A percentile compares a stretch with the other conserved stretches of the same genome.
Evolutionary conservation across 2,797 vertebrate genomes (phyloP).

Genomic region (Nannoperca australis): DNA sequence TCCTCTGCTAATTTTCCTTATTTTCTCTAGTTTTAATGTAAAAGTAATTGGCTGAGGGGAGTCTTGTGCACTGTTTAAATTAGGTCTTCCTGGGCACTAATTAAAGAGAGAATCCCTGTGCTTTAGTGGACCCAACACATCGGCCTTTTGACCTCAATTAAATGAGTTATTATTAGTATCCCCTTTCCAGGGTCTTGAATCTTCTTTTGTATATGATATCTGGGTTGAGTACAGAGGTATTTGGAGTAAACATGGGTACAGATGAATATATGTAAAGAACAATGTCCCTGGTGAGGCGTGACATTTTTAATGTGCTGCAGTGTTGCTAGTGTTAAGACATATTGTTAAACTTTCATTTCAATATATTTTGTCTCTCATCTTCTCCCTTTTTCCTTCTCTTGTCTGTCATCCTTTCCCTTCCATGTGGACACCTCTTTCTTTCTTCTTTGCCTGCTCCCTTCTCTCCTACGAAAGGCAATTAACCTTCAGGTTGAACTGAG

Average conservation of each 20-base stretch:
- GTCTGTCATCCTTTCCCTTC: conserved; percentile 32
- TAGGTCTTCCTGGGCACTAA: conserved; percentile 87
- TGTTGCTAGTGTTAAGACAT: not conserved
- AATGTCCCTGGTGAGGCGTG: conserved; percentile 26
- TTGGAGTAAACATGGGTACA: conserved; percentile 63
- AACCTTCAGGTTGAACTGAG: conserved; percentile 86
- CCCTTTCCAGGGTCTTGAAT: conserved; percentile 54
- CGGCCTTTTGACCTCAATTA: conserved; percentile 86
- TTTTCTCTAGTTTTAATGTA: conserved; percentile 74
- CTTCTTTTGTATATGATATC: conserved; percentile 64
- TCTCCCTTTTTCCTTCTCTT: conserved; percentile 13
- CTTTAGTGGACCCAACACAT: conserved; percentile 79
- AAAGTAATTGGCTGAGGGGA: conserved; percentile 83
- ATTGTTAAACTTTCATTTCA: conserved; percentile 20
- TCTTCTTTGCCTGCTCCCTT: conserved; percentile 24
- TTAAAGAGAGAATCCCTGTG: conserved; percentile 84
- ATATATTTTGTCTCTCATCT: conserved; percentile 12
- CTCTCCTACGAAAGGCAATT: conserved; percentile 86
- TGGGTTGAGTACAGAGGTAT: conserved; percentile 58
- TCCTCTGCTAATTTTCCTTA: conserved; percentile 62
- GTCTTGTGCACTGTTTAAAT: conserved; percentile 81
- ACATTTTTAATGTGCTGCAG: not conserved
- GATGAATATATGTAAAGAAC: conserved; percentile 49
- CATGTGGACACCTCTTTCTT: conserved; percentile 38
- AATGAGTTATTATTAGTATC: conserved; percentile 83